These are phyloP conservation scores for Anoplius nigerrimus DNA, from an alignment of 2,888 invertebrate species.

Conservation along the genomic window DNA sequence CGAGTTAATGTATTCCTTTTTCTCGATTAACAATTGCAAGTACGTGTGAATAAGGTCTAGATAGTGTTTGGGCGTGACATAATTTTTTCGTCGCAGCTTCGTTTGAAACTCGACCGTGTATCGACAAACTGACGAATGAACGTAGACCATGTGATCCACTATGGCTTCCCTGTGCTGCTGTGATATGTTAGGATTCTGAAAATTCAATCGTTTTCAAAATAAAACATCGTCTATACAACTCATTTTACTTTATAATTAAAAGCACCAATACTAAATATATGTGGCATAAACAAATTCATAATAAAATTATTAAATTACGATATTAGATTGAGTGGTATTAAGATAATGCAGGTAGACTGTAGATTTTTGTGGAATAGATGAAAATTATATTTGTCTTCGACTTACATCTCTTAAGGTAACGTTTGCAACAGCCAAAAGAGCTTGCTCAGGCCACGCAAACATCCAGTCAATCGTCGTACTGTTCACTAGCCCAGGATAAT, in stretches of 20 bases:
- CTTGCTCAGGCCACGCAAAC: slow-evolving; percentile 95
- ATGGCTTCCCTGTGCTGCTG: slow-evolving; percentile 82
- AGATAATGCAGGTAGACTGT: background rate
- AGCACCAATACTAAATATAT: too few relatives aligned
- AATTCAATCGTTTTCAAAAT: too few relatives aligned
- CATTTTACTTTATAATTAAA: too few relatives aligned
- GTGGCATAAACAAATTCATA: background rate
- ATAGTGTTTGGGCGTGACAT: slow-evolving; percentile 94
- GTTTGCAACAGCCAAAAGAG: slow-evolving; percentile 90
- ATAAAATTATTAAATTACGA: background rate
- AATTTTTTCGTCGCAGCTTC: slow-evolving; percentile 87
- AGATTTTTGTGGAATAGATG: background rate
- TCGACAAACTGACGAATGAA: slow-evolving; percentile 84
- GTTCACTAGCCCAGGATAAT: slow-evolving; percentile 94
- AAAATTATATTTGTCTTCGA: slow-evolving; percentile 47
- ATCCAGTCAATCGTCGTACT: slow-evolving; percentile 96
- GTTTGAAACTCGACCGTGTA: slow-evolving; percentile 85
- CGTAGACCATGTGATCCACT: slow-evolving; percentile 90
- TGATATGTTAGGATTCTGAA: slow-evolving; percentile 81
- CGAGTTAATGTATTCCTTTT: slow-evolving; percentile 76
- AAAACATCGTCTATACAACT: too few relatives aligned
- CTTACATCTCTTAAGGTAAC: slow-evolving; percentile 87
- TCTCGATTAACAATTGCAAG: slow-evolving; percentile 84
- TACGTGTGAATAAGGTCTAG: slow-evolving; percentile 91
- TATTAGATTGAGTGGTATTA: background rate